Base-by-base conservation (phyloP, 2,113 vertebrate species). In the Podarcis raffonei region DNA sequence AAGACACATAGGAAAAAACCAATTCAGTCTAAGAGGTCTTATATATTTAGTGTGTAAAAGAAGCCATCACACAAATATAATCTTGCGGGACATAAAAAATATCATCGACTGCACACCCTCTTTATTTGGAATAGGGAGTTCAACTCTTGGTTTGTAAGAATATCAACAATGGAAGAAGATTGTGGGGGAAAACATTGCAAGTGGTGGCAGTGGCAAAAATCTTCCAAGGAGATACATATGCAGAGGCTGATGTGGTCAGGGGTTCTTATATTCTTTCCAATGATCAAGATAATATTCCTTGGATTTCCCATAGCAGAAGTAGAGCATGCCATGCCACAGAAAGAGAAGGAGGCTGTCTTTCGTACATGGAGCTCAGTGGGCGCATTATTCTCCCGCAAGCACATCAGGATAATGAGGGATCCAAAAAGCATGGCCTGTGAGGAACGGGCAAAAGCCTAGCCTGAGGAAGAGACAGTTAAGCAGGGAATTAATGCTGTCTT, bases 31-130 rank as follows among this genome's bases (percentile, higher is more conserved):
- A 95, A 93, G 92, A 92, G 96, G 96, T 92, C 93, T 96, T 95
- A 97, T 87, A 96, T 18, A 76, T 89, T 96, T 94, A 95, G 93
- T 94, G 95, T 96, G 97, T 97, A 97, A 97, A 96, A 89, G 81
- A 97, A 97, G 97, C 96, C 97, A 96, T 97, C 95, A 96, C 92
- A 90, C 83, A 93, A 92, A 92, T 79, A 86, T 0, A 6, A 27
- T 85, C 79, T 90, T 16, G 79, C 85, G 74, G 93, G 80, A 22
- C 23, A 88, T 92, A 80, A 91, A 84, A 90, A 76, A 79, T 25
- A 0, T 77, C 39, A 80, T 92, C 81, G 78, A 35, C 74, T 9
- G 66, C 88, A 81, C 66, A 22, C 25, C 37, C n/a, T 59, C 53
- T 23, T 11, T 30, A 6, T n/a, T 86, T 69, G 32, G 90, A 93